These are phyloP conservation scores for Zosterops hypoxanthus DNA, from an alignment of 2,113 vertebrate genomes.

Conservation along the genomic window DNA sequence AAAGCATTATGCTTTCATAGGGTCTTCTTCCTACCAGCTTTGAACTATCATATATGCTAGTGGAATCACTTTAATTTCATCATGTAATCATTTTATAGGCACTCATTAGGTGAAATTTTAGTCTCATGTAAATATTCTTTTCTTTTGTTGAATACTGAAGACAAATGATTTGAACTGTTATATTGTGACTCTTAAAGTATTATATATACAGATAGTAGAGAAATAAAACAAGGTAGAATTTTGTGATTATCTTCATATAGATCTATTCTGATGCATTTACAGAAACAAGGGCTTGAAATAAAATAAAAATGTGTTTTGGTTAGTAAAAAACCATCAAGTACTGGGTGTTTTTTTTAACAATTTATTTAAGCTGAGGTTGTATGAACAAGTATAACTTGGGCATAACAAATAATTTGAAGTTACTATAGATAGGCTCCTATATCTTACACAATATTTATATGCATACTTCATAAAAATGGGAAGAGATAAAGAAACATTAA, in stretches of 20 bases:
- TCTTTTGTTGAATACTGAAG: neutral
- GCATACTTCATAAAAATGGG: neutral
- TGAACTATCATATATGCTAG: accelerated
- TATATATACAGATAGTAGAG: neutral
- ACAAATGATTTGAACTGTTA: neutral
- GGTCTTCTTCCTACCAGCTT: neutral
- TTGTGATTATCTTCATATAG: neutral
- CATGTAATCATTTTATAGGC: neutral
- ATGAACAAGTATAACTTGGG: neutral
- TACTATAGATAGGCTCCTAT: neutral
- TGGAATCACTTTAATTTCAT: neutral
- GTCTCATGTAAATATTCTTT: neutral
- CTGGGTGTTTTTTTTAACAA: neutral
- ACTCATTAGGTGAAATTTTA: neutral
- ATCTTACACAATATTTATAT: neutral
- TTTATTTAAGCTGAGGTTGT: neutral
- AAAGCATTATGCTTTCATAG: neutral
- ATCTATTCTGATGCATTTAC: neutral
- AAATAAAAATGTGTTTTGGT: neutral
- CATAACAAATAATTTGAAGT: neutral
- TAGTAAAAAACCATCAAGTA: neutral
- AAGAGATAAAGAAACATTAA: neutral
- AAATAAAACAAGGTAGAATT: neutral
- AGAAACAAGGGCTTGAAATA: neutral
- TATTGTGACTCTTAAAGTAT: neutral